Conservation (phyloP, 2,113 vertebrate genomes). For the Myotis davidii region DNA sequence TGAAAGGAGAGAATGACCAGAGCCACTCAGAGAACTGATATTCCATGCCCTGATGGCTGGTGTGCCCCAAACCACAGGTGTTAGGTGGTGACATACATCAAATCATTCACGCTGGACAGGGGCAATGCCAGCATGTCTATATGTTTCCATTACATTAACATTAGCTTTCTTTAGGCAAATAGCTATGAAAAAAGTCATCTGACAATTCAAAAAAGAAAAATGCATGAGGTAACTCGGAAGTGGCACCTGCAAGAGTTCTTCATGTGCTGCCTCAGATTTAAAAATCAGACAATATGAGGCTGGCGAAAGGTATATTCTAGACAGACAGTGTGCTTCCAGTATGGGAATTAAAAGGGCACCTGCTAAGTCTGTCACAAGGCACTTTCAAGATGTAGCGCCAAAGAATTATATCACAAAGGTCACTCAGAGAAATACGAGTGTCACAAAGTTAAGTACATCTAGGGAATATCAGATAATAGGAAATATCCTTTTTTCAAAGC, state of each 20-base stretch:
- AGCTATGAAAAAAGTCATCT: slow-evolving; percentile 68
- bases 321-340: slow-evolving; percentile 53
- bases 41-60: rapidly evolving
- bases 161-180: slow-evolving; percentile 68
- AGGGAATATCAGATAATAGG: slow-evolving; percentile 85
- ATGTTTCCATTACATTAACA: neutral
- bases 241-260: neutral
- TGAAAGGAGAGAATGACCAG: rapidly evolving
- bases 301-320: neutral
- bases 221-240: neutral
- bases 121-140: rapidly evolving
- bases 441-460: slow-evolving; percentile 86
- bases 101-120: rapidly evolving
- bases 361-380: slow-evolving; percentile 80
- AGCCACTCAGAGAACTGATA: rapidly evolving
- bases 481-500: slow-evolving; percentile 82
- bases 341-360: slow-evolving; percentile 81
- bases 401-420: slow-evolving; percentile 88
- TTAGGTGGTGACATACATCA: rapidly evolving
- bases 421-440: slow-evolving; percentile 84
- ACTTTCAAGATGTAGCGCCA: slow-evolving; percentile 75
- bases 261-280: neutral
- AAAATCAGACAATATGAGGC: neutral
- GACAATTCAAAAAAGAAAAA: slow-evolving; percentile 68
- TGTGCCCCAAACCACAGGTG: rapidly evolving